Percentiles rank a stretch among this genome's conserved stretches.
These are phyloP conservation scores for Batillaria attramentaria DNA, from an alignment of 1,140 invertebrate genomes.

Conservation along the genomic window DNA sequence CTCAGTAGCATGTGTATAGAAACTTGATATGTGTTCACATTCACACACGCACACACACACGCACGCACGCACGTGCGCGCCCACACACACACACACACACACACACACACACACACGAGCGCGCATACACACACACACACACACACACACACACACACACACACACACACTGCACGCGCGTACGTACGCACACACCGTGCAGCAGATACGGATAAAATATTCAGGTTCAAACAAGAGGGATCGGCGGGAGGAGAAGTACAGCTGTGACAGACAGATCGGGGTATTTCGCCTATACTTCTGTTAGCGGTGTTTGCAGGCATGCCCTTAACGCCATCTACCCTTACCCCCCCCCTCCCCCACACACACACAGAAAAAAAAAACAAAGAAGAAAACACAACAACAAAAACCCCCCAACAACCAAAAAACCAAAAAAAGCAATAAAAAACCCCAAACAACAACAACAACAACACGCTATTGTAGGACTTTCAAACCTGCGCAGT, in stretches of 20 bases:
- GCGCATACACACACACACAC: not conserved
- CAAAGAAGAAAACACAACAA: too few relatives aligned
- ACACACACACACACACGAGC: not conserved
- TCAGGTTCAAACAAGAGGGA: not conserved
- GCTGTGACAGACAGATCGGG: too few relatives aligned
- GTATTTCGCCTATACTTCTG: too few relatives aligned
- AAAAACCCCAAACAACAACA: too few relatives aligned
- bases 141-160: not conserved
- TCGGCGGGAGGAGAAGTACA: not conserved
- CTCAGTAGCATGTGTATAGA: not conserved
- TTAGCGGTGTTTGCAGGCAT: too few relatives aligned
- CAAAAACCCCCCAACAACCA: too few relatives aligned
- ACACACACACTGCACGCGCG: not conserved
- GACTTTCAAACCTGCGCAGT: too few relatives aligned
- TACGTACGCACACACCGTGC: not conserved
- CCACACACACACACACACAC: not conserved
- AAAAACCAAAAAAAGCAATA: too few relatives aligned
- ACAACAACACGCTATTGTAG: too few relatives aligned
- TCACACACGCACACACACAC: not conserved
- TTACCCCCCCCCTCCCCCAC: too few relatives aligned
- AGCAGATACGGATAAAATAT: not conserved
- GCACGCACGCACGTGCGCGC: constrained; percentile 2
- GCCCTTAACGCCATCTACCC: too few relatives aligned
- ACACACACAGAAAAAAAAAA: too few relatives aligned
- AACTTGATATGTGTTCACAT: not conserved